phyloP scores from a whole-genome alignment of 1,140 invertebrate species.

The Drosophila pachea region DNA sequence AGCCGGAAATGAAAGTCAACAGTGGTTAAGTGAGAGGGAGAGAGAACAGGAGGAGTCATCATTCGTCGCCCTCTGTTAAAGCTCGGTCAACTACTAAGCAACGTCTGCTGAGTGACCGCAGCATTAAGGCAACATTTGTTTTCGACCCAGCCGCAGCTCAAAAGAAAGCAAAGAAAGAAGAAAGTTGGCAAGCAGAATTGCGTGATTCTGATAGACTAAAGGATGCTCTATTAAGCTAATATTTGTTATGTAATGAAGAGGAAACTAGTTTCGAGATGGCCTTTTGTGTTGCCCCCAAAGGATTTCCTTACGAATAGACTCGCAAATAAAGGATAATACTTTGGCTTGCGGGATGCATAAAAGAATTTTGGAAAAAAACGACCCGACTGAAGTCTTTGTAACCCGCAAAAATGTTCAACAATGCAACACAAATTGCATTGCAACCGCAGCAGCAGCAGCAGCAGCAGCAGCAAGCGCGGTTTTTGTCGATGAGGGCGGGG shows the following conservation, averaged over 20 bases:
- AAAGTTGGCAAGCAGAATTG: neutral
- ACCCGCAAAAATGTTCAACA: constrained; percentile 56
- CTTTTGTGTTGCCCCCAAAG: no score
- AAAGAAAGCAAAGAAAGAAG: constrained; percentile 18
- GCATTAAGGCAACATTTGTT: constrained; percentile 77
- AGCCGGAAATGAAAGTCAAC: constrained; percentile 57
- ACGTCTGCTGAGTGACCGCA: constrained; percentile 52
- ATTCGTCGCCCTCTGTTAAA: neutral
- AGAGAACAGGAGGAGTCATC: constrained; percentile 4
- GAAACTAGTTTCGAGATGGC: no score
- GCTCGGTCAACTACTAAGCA: constrained; percentile 7
- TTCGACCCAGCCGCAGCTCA: constrained; percentile 34
- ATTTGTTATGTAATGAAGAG: no score
- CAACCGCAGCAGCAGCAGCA: constrained; percentile 64
- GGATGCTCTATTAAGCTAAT: no score
- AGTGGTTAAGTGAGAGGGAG: constrained; percentile 1
- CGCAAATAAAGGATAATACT: neutral
- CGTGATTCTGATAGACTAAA: no score
- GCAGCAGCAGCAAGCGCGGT: constrained; percentile 73
- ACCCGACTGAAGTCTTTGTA: constrained; percentile 23
- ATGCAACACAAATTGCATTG: constrained; percentile 72
- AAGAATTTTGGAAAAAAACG: constrained; percentile 22
- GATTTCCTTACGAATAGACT: neutral
- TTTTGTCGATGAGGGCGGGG: constrained; percentile 11
- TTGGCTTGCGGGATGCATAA: neutral